These are phyloP conservation scores for Tubulanus polymorphus DNA, from an alignment of 2,888 invertebrate species.

Conservation along the genomic window DNA sequence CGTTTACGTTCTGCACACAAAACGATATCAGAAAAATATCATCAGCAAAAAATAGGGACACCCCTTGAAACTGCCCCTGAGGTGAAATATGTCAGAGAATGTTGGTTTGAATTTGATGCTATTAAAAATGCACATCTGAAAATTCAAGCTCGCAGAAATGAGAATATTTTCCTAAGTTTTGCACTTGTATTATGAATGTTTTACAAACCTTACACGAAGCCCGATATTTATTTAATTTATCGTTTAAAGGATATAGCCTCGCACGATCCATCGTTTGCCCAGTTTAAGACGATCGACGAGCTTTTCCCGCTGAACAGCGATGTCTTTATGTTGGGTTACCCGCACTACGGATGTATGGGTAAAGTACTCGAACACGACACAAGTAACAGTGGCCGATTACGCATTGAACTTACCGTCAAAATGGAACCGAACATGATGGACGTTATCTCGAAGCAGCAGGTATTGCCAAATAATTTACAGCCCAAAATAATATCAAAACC, in stretches of 20 bases:
- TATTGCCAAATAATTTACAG: too few relatives aligned
- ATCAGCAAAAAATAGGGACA: too few relatives aligned
- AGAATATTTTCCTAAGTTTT: background rate
- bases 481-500: too few relatives aligned
- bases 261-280: slow-evolving; percentile 51
- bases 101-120: too few relatives aligned
- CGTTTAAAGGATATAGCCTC: slow-evolving; percentile 38
- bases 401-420: slow-evolving; percentile 37
- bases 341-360: slow-evolving; percentile 77
- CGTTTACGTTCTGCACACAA: too few relatives aligned
- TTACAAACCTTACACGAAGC: too few relatives aligned
- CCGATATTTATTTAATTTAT: too few relatives aligned
- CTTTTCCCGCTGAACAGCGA: slow-evolving; percentile 66
- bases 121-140: too few relatives aligned
- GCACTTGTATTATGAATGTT: background rate
- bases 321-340: slow-evolving; percentile 75
- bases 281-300: slow-evolving; percentile 58
- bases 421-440: slow-evolving; percentile 41
- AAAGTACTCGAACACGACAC: slow-evolving; percentile 56
- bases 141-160: background rate
- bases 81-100: too few relatives aligned
- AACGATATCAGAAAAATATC: too few relatives aligned
- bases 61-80: too few relatives aligned
- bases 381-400: slow-evolving; percentile 32
- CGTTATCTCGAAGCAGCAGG: slow-evolving; percentile 21